These are phyloP conservation scores for Antennarius striatus DNA, from an alignment of 2,113 vertebrate genomes.

Conservation along the genomic window DNA sequence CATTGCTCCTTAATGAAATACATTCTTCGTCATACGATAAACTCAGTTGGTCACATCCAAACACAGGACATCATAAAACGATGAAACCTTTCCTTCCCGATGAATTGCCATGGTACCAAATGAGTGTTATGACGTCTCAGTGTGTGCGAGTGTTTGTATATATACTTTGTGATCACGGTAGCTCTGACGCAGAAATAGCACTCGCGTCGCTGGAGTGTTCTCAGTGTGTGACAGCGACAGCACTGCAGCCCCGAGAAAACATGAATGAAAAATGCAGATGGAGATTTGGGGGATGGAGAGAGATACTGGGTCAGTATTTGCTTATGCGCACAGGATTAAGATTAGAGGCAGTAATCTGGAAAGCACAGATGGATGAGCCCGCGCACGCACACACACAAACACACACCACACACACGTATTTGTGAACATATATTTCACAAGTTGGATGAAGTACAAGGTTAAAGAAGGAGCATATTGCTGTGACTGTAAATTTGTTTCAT, in stretches of 20 bases:
- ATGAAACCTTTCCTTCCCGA: too few relatives aligned
- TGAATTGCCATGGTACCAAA: too few relatives aligned
- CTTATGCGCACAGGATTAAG: slow-evolving; percentile 56
- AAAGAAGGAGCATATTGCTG: too few relatives aligned
- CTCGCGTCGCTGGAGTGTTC: neutral
- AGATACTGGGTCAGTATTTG: slow-evolving; percentile 50
- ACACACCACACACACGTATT: neutral
- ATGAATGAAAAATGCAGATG: slow-evolving; percentile 4
- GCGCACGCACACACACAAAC: slow-evolving; percentile 18
- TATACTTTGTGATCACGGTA: neutral
- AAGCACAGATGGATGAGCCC: slow-evolving; percentile 45
- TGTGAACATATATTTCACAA: neutral
- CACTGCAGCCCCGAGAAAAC: neutral
- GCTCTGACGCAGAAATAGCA: too few relatives aligned
- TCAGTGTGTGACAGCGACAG: neutral
- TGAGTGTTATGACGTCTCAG: too few relatives aligned
- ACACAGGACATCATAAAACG: too few relatives aligned
- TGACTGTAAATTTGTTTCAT: too few relatives aligned
- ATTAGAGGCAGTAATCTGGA: slow-evolving; percentile 65
- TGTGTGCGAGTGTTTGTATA: neutral
- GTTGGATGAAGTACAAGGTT: too few relatives aligned
- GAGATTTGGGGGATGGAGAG: neutral
- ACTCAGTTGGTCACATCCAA: too few relatives aligned
- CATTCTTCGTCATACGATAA: too few relatives aligned
- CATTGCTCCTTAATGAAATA: too few relatives aligned